A percentile compares a stretch with the other conserved stretches of the same genome.
Evolutionary conservation across 1,140 invertebrate genomes (phyloP).

Genomic region (Procambarus clarkii): DNA sequence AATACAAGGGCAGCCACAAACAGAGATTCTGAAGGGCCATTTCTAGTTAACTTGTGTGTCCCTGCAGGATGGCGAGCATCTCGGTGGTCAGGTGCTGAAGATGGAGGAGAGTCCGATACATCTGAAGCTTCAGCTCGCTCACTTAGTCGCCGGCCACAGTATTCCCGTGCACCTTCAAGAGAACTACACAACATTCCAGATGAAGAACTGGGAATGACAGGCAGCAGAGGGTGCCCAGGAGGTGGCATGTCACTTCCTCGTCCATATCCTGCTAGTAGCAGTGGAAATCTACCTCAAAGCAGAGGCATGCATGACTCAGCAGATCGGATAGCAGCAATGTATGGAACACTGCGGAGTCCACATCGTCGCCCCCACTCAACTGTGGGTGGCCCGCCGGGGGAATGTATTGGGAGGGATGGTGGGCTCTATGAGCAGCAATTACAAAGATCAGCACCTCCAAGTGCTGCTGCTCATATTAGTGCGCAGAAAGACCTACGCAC

Average conservation of each 20-base stretch:
- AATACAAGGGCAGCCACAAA: too few species aligned
- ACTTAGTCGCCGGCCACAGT: slow-evolving; percentile 55
- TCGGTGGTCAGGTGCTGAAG: slow-evolving; percentile 56
- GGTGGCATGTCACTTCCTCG: slow-evolving; percentile 59
- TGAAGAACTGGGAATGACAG: slow-evolving; percentile 39
- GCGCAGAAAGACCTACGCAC: slow-evolving; percentile 4
- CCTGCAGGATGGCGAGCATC: slow-evolving; percentile 61
- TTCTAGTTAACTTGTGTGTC: slow-evolving; percentile 1
- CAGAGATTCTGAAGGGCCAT: too few species aligned
- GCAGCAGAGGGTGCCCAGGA: slow-evolving; percentile 27
- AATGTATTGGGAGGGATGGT: slow-evolving; percentile 72
- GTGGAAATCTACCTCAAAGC: slow-evolving; percentile 13
- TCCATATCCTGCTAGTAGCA: slow-evolving; percentile 33
- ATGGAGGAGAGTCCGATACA: slow-evolving; percentile 57
- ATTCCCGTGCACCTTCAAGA: slow-evolving; percentile 61
- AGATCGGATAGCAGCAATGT: slow-evolving; percentile 64
- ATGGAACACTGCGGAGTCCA: slow-evolving; percentile 49
- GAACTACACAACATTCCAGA: slow-evolving; percentile 69
- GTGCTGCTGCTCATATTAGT: slow-evolving; percentile 34
- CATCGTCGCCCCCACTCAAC: slow-evolving; percentile 60
- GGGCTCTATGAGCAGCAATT: slow-evolving; percentile 70
- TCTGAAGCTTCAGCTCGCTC: slow-evolving; percentile 57
- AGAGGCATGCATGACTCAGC: slow-evolving; percentile 45
- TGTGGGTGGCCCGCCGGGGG: slow-evolving; percentile 67
- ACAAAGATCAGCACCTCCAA: slow-evolving; percentile 15